Evolutionary conservation across 2,113 vertebrate genomes (phyloP).

Genomic region (Pagrus major): DNA sequence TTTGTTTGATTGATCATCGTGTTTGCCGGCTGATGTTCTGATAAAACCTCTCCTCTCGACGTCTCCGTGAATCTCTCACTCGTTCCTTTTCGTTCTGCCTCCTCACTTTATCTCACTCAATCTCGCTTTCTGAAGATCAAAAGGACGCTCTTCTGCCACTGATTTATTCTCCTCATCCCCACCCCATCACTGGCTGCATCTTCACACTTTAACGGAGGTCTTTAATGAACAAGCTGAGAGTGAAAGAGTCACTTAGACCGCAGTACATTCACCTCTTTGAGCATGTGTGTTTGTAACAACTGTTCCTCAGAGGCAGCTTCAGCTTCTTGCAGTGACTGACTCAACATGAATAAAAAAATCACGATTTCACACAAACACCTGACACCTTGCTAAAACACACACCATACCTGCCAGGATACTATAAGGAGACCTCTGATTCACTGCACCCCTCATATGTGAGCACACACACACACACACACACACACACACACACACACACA

Average conservation of each 20-base stretch:
- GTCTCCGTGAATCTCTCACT: not conserved
- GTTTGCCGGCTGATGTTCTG: conserved; percentile 23
- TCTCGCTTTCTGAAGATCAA: conserved; percentile 56
- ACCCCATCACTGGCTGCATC: conserved; percentile 19
- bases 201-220: conserved; percentile 7
- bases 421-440: conserved; percentile 57
- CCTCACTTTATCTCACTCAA: conserved; percentile 13
- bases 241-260: conserved; percentile 15
- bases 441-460: conserved; percentile 24
- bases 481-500: not conserved
- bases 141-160: conserved; percentile 26
- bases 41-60: not conserved
- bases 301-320: conserved; percentile 44
- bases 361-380: conserved; percentile 10
- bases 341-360: conserved; percentile 55
- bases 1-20: conserved; percentile 48
- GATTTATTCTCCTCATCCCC: conserved; percentile 39
- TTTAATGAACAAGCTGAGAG: conserved; percentile 37
- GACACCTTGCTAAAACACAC: conserved; percentile 37
- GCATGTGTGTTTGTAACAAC: not conserved
- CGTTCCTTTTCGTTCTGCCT: not conserved
- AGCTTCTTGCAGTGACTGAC: conserved; percentile 48
- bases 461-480: conserved; percentile 15
- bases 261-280: not conserved
- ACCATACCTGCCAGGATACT: conserved; percentile 30